Base-by-base conservation (phyloP, 30 jellyfish, hydroid and myxozoan genomes). In the Nemopilema nomurai region DNA sequence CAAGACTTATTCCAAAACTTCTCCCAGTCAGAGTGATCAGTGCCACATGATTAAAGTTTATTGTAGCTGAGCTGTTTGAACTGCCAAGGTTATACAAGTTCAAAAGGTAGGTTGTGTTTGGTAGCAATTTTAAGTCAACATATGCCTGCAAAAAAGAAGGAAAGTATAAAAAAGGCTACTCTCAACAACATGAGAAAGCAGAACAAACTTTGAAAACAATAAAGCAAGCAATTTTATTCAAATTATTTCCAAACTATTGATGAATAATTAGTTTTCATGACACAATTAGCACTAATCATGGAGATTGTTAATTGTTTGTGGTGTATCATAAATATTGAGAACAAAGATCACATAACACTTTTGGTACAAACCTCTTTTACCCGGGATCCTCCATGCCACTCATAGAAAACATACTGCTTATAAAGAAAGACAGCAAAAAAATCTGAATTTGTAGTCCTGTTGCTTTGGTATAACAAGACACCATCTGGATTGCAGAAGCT, bases 401-500 rank as follows among this genome's bases (percentile, higher is more conserved):
- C 93, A 49, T 67, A 73, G 52, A 84, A 73, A 20, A 84, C 41
- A 74, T 84, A 84, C 23, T 71, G 77, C 62, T 74, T 77, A 64
- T 67, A 84, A 33, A 84, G 33, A 51, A 84, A 84, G 0, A 84
- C 41, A n/a, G 93, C 80, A 74, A 84, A 84, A 69, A 84, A 84
- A 23, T 73, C 87, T 21, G 51, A 64, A 31, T 80, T 27, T 18
- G 63, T 74, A 21, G 93, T 31, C 9, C 25, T 53, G 29, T 84
- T 84, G 32, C 31, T 73, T 65, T 84, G 93, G 66, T 72, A 84
- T 0, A 84, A 77, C 51, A 84, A 64, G 62, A 84, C 77, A 4
- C 93, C 93, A 84, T 84, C 77, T 64, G 78, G 74, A 67, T 84
- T 84, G 77, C 93, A 84, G 68, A 84, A 67, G 70, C 93, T 84